A percentile compares a stretch with the other conserved stretches of the same genome.
These are phyloP conservation scores for Pemphigus obesinymphae DNA, from an alignment of 1,140 invertebrate genomes.

Conservation along the genomic window DNA sequence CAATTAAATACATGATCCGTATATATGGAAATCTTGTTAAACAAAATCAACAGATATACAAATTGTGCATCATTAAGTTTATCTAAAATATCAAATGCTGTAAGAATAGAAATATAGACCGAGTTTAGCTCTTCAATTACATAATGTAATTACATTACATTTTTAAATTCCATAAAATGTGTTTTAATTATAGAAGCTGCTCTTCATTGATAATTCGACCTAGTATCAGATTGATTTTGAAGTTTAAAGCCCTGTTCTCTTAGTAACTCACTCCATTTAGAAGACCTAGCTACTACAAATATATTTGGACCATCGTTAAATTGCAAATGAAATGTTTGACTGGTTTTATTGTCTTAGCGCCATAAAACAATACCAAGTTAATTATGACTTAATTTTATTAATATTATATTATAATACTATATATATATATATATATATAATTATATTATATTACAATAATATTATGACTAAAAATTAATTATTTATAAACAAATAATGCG, in stretches of 20 bases:
- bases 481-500: constrained; percentile 44
- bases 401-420: no score
- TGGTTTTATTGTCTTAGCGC: constrained; percentile 30
- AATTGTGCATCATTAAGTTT: background rate
- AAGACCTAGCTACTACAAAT: constrained; percentile 44
- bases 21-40: background rate
- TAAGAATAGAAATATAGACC: background rate
- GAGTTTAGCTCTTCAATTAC: background rate
- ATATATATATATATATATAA: no score
- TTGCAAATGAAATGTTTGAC: constrained; percentile 43
- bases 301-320: constrained; percentile 39
- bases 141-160: background rate
- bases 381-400: no score
- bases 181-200: background rate
- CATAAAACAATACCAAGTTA: constrained; percentile 45
- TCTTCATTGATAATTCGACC: constrained; percentile 41
- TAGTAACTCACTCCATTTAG: constrained; percentile 22
- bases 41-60: constrained; percentile 6
- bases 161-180: constrained; percentile 11
- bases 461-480: constrained; percentile 42
- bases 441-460: no score
- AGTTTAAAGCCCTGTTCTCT: constrained; percentile 17
- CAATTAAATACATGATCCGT: constrained; percentile 8
- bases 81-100: background rate
- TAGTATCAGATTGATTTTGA: background rate